These are phyloP conservation scores for Pseudomyrmex pallidus DNA, from an alignment of 1,140 invertebrate genomes.

Conservation along the genomic window DNA sequence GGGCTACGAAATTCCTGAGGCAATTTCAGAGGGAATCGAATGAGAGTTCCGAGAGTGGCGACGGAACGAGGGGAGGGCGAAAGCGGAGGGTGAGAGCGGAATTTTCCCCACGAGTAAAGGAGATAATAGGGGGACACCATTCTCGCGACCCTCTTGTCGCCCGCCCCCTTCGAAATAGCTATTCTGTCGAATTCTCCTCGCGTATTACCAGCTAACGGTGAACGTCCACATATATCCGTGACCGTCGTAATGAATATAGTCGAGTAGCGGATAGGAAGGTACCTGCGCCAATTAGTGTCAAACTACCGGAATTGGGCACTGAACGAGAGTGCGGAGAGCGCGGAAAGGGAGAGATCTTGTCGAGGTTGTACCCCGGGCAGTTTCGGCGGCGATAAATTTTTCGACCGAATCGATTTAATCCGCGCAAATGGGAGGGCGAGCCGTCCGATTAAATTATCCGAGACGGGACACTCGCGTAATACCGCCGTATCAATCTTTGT, in stretches of 20 bases:
- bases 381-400: constrained; percentile 56
- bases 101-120: constrained; percentile 25
- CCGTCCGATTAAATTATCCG: constrained; percentile 55
- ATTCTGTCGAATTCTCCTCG: constrained; percentile 57
- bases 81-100: not conserved
- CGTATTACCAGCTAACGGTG: constrained; percentile 55
- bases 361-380: not conserved
- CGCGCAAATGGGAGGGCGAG: constrained; percentile 17
- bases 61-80: not conserved
- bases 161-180: constrained; percentile 33
- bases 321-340: constrained; percentile 2
- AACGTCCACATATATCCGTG: constrained; percentile 54
- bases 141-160: constrained; percentile 8
- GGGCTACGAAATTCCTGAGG: constrained; percentile 37
- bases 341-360: not conserved
- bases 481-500: constrained; percentile 56
- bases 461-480: constrained; percentile 36
- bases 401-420: constrained; percentile 50
- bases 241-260: constrained; percentile 51
- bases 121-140: constrained; percentile 43
- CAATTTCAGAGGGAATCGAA: constrained; percentile 54
- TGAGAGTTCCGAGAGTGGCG: constrained; percentile 27
- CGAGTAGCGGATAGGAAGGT: constrained; percentile 34
- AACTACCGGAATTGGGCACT: constrained; percentile 53
- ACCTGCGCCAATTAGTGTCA: constrained; percentile 56